A percentile compares a stretch with the other conserved stretches of the same genome.
Conservation (phyloP, 2,113 vertebrate genomes). For the Gasterosteus nipponicus region DNA sequence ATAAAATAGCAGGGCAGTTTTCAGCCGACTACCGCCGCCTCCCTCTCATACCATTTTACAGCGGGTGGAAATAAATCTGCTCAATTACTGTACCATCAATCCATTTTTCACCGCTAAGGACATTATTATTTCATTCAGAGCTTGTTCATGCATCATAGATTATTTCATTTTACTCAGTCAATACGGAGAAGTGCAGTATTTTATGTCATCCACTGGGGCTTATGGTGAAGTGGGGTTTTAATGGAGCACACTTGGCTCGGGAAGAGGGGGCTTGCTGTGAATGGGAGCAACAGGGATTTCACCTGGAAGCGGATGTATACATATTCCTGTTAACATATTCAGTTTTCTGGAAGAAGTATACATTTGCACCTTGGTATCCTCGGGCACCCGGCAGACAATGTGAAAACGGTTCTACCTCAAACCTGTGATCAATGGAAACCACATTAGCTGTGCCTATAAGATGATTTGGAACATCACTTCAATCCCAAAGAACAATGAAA, state of each 20-base stretch:
- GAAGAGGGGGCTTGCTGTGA: conserved; percentile 42
- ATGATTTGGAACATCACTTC: conserved; percentile 93
- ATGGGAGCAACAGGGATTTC: conserved; percentile 37
- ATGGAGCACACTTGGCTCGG: conserved; percentile 77
- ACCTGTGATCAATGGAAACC: conserved; percentile 91
- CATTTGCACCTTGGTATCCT: conserved; percentile 66
- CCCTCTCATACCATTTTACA: conserved; percentile 79
- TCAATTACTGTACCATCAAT: conserved; percentile 94
- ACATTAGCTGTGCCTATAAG: conserved; percentile 91
- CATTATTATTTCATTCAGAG: conserved; percentile 99
- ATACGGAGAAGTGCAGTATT: conserved; percentile 90
- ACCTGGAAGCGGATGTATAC: conserved; percentile 42
- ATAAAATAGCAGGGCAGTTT: conserved; percentile 93
- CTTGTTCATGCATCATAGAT: conserved; percentile 96
- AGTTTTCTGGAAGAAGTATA: conserved; percentile 56
- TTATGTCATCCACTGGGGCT: conserved; percentile 86
- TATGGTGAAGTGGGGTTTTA: conserved; percentile 77
- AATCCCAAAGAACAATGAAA: conserved; percentile 87
- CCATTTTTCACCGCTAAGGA: conserved; percentile 93
- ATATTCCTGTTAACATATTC: conserved; percentile 60
- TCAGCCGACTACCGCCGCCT: conserved; percentile 83
- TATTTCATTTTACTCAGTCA: conserved; percentile 96
- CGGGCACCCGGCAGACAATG: conserved; percentile 87
- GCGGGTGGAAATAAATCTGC: conserved; percentile 93
- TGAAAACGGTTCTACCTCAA: conserved; percentile 85